A percentile compares a stretch with the other conserved stretches of the same genome.
Conservation (phyloP, 2,797 vertebrate genomes). For the Typhlichthys subterraneus region DNA sequence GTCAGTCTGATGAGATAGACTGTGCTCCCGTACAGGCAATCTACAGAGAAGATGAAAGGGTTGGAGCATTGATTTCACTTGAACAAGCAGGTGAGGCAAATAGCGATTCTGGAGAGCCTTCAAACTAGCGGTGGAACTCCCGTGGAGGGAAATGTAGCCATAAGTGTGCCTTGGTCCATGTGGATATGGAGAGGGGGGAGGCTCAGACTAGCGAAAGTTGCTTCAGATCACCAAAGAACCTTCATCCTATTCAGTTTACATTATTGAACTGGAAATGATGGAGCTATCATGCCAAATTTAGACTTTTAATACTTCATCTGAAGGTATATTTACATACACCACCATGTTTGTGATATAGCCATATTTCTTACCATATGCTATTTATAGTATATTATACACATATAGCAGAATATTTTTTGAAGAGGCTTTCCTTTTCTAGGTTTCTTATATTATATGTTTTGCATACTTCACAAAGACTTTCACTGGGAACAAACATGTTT, state of each 20-base stretch:
- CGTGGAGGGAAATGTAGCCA: slow-evolving; percentile 43
- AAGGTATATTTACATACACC: too few relatives aligned
- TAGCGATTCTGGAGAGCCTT: slow-evolving; percentile 46
- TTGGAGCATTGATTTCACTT: slow-evolving; percentile 70
- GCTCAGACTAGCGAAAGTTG: slow-evolving; percentile 8
- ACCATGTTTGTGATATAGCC: too few relatives aligned
- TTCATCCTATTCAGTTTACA: not conserved
- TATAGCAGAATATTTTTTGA: too few relatives aligned
- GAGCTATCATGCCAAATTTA: too few relatives aligned
- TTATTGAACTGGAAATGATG: not conserved
- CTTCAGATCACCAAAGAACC: slow-evolving; percentile 20
- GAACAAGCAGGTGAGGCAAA: slow-evolving; percentile 62
- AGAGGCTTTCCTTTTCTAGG: too few relatives aligned
- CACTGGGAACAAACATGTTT: too few relatives aligned
- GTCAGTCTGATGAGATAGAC: slow-evolving; percentile 62
- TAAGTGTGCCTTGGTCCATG: slow-evolving; percentile 38
- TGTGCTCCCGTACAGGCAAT: slow-evolving; percentile 48
- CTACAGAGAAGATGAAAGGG: slow-evolving; percentile 61
- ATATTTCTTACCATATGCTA: too few relatives aligned
- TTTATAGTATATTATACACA: too few relatives aligned
- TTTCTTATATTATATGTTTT: too few relatives aligned
- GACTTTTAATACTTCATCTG: too few relatives aligned
- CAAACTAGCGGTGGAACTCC: slow-evolving; percentile 46
- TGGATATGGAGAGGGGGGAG: slow-evolving; percentile 19
- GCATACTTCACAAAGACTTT: too few relatives aligned